phyloP scores from a whole-genome alignment of 2,113 vertebrate species.

The Xiphias gladius region DNA sequence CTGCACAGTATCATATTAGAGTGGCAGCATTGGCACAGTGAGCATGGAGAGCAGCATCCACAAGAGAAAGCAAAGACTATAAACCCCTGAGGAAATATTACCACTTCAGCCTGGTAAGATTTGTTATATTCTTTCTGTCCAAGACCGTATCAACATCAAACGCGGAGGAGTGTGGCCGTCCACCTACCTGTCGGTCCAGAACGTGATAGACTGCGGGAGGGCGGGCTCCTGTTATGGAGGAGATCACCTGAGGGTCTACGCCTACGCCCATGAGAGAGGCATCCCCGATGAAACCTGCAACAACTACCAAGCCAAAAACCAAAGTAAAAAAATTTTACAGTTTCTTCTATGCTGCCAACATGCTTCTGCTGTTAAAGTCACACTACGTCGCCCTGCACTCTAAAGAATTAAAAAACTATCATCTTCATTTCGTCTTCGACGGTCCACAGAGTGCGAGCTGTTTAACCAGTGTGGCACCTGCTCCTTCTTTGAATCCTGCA shows the following conservation, averaged over 20 bases:
- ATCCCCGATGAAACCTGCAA: constrained; percentile 98
- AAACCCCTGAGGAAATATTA: neutral
- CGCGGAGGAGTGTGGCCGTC: constrained; percentile 93
- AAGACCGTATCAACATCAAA: constrained; percentile 97
- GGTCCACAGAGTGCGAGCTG: constrained; percentile 86
- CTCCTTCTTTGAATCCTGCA: constrained; percentile 89
- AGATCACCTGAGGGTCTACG: constrained; percentile 90
- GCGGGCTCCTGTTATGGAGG: constrained; percentile 93
- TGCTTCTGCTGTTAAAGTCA: neutral
- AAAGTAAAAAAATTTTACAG: constrained; percentile 80
- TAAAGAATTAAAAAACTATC: too few species aligned
- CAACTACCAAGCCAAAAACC: constrained; percentile 97
- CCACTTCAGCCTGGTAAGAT: neutral
- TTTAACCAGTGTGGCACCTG: constrained; percentile 94
- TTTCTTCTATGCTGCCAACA: too few species aligned
- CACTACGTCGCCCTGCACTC: neutral
- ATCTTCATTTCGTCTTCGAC: neutral
- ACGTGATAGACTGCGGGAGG: constrained; percentile 91
- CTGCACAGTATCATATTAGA: neutral
- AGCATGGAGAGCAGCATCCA: neutral
- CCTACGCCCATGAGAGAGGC: constrained; percentile 88
- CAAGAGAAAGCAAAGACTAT: neutral
- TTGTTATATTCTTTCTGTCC: neutral
- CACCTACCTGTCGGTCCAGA: constrained; percentile 94
- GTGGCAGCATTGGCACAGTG: neutral